Evolutionary conservation across 2,888 invertebrate genomes (phyloP), one percentile per base, ranked within the genome.

Genomic region (Ptychoptera albimana): DNA sequence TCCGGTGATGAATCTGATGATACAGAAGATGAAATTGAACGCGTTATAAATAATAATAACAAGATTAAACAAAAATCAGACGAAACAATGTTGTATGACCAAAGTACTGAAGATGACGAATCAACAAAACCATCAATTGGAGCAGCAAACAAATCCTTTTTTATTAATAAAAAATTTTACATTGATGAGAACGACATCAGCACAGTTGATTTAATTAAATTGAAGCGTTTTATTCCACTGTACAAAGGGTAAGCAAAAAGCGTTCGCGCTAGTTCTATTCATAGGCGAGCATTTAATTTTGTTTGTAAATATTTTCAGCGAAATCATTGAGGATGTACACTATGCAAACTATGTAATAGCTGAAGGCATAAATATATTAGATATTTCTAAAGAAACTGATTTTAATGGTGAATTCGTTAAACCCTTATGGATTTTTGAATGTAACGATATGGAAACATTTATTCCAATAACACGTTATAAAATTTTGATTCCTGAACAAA

Each of bases 21-120:
- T 37, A 64, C 63, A 1, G 64, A 64, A 31, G 64, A 64, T 45
- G 64, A 64, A 50, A 52, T 64, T 15, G 52, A 59, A 49, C 55
- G 53, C 14, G 50, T 57, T 23, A 37, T 36, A 31, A 39, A 44
- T 31, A 43, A 46, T 34, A 14, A 23, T 23, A 23, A 23, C 7
- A 23, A 29, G 29, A 42, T 37, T 12, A n/a, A 15, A 42, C 14
- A 42, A 23, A 8, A 31, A 9, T 23, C n/a, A 14, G 37, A 13
- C 8, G 32, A 13, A 6, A 29, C 13, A 39, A 2, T 5, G 13
- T 3, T 2, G n/a, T 10, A n/a, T 10, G 35, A 37, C n/a, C 11
- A 15, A 29, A 32, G 39, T 35, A 35, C 37, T 11, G 42, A 39
- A 12, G 41, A 46, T 7, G 40, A 32, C 3, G 23, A 29, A 29